Base-by-base conservation (phyloP, 2,888 invertebrate genomes). In the Dascillus cervinus region DNA sequence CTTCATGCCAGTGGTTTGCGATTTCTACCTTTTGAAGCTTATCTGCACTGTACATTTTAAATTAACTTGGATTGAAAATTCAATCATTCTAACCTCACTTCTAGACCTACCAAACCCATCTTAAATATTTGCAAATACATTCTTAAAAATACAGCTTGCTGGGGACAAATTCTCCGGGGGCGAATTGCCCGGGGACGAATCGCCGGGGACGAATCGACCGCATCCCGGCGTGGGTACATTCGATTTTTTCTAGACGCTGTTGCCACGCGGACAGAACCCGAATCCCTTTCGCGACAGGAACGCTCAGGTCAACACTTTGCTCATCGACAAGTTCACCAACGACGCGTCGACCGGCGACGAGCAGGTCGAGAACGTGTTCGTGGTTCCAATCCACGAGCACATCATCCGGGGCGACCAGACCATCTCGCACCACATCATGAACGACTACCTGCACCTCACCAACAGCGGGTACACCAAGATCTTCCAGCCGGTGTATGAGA, bases 371-470 rank as follows among this genome's bases (percentile, higher is more conserved):
- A 60, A 60, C 34, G 60, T 64, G 4, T 51, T 59, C 36, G 53
- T 65, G 2, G 58, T 66, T 3, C 53, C 50, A 10, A 62, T 66
- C 11, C 58, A 66, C 34, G 60, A 62, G 9, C 53, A 62, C 34
- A 58, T 66, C 4, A 53, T 65, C 1, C 68, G 69, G 45, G 62
- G 65, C 11, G 71, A 71, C 52, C 70, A 75, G 10, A 66, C 66
- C 3, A 77, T 82, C 33, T 72, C 72, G 27, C 75, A 74, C 46
- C 68, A 70, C 35, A 72, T 81, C 47, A 73, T 82, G 75, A 72
- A 75, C 52, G 82, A 82, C 58, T 82, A 78, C 56, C 64, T 80
- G 6, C 81, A 81, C 56, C 61, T 80, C 14, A 78, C 79, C 2
- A 70, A 73, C 44, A 59, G 65, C 19, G 81, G 78, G 1, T 82